These are phyloP conservation scores for Notarius lentiginosus DNA, from an alignment of 2,113 vertebrate genomes.

Conservation along the genomic window DNA sequence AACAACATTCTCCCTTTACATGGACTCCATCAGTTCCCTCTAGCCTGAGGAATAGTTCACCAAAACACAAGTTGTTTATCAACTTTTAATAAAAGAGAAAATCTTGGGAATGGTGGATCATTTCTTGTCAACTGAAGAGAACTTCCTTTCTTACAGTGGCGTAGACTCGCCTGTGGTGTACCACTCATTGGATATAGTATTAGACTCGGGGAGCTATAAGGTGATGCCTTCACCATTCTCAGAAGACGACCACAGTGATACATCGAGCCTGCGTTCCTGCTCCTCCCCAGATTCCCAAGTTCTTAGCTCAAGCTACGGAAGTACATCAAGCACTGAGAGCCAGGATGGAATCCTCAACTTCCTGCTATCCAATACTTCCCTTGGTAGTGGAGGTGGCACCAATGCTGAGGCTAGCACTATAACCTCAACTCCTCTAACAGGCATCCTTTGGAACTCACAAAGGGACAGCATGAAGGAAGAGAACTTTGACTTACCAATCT, in stretches of 20 bases:
- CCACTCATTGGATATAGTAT: slow-evolving; percentile 79
- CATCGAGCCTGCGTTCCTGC: slow-evolving; percentile 89
- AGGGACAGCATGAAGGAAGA: slow-evolving; percentile 81
- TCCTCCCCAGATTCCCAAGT: slow-evolving; percentile 87
- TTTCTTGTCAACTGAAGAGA: slow-evolving; percentile 77
- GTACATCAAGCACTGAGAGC: slow-evolving; percentile 76
- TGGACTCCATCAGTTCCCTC: slow-evolving; percentile 37
- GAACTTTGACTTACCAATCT: slow-evolving; percentile 78
- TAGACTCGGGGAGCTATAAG: slow-evolving; percentile 77
- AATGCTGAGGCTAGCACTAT: slow-evolving; percentile 36
- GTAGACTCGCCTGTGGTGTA: slow-evolving; percentile 62
- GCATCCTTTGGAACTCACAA: slow-evolving; percentile 78
- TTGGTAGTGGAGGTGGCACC: slow-evolving; percentile 65
- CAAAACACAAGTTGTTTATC: not conserved
- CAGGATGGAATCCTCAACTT: slow-evolving; percentile 90
- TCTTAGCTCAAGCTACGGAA: slow-evolving; percentile 84
- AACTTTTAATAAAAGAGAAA: slow-evolving; percentile 8
- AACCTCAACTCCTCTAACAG: slow-evolving; percentile 53
- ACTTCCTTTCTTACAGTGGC: slow-evolving; percentile 72
- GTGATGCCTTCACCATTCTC: slow-evolving; percentile 86
- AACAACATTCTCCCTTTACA: slow-evolving; percentile 2
- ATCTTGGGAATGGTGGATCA: slow-evolving; percentile 89
- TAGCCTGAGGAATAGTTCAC: slow-evolving; percentile 39
- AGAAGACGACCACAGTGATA: slow-evolving; percentile 85
- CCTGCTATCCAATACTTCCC: slow-evolving; percentile 84